A percentile compares a stretch with the other conserved stretches of the same genome.
Conservation (phyloP, 2,888 invertebrate genomes). For the Craniophora ligustri region DNA sequence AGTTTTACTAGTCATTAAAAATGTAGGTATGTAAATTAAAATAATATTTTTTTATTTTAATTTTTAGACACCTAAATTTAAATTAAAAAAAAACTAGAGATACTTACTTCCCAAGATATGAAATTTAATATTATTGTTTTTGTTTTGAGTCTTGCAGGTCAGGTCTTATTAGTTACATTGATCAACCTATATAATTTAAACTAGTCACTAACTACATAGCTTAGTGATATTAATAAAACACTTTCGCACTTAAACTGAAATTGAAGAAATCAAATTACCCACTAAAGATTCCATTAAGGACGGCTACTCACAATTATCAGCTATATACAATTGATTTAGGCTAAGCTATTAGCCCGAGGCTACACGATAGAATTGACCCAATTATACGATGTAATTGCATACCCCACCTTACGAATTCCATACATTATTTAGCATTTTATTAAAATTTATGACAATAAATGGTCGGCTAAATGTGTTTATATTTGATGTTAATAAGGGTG, state of each 20-base stretch:
- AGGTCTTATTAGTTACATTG: no score
- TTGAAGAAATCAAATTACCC: constrained; percentile 50
- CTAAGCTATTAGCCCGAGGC: constrained; percentile 55
- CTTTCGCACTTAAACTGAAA: constrained; percentile 40
- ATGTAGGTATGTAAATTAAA: no score
- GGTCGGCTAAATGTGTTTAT: constrained; percentile 35
- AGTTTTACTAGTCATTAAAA: no score
- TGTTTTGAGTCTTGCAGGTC: no score
- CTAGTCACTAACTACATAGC: no score
- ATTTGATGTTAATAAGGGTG: constrained; percentile 39
- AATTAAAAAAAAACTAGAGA: no score
- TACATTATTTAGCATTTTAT: constrained; percentile 51
- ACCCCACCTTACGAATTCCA: constrained; percentile 42
- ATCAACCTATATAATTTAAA: no score
- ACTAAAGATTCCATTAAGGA: constrained; percentile 56
- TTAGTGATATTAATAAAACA: constrained; percentile 1
- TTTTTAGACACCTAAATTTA: no score
- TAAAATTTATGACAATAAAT: constrained; percentile 44
- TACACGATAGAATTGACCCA: constrained; percentile 47
- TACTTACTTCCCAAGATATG: no score
- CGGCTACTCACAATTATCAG: constrained; percentile 54
- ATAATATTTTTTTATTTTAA: no score
- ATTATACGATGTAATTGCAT: constrained; percentile 55
- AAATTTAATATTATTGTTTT: no score
- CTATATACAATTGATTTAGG: constrained; percentile 62